phyloP scores from a whole-genome alignment of 2,113 vertebrate species.

The Sarotherodon lohbergeri region DNA sequence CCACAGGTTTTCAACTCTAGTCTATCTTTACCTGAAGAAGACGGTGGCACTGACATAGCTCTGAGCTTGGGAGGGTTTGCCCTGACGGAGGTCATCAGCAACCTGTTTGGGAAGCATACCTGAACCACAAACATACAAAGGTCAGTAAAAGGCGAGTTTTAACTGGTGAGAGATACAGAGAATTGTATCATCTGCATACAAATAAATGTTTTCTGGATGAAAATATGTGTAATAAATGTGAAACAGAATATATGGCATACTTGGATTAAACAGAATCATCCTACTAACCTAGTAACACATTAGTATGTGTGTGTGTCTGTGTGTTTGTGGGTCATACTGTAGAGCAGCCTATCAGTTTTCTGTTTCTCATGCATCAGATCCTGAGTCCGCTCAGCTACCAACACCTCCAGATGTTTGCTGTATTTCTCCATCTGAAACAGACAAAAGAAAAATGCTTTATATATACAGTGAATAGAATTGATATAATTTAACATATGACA shows the following conservation, averaged over 20 bases:
- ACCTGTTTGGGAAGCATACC: slow-evolving; percentile 83
- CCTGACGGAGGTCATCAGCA: slow-evolving; percentile 81
- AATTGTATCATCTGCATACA: background rate
- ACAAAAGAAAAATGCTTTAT: background rate
- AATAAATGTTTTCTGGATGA: background rate
- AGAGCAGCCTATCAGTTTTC: slow-evolving; percentile 79
- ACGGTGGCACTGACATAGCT: slow-evolving; percentile 80
- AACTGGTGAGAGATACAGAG: background rate
- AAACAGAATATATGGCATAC: background rate
- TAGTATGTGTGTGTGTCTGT: background rate
- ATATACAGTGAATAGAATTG: background rate
- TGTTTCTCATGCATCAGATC: slow-evolving; percentile 86
- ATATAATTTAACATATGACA: background rate
- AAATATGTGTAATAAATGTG: background rate
- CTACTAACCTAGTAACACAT: background rate
- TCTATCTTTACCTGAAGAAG: slow-evolving; percentile 78
- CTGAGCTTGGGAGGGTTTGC: slow-evolving; percentile 74
- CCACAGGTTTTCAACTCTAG: background rate
- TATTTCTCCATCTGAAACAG: slow-evolving; percentile 84
- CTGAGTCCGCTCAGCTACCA: slow-evolving; percentile 81
- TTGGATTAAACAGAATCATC: no score
- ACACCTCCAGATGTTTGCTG: slow-evolving; percentile 83
- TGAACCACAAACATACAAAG: slow-evolving; percentile 25
- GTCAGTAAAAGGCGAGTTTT: background rate
- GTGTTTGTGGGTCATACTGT: slow-evolving; percentile 70